Percentiles rank a stretch among this genome's conserved stretches.
Conservation (phyloP, 2,888 invertebrate genomes). For the Beris chalybata region DNA sequence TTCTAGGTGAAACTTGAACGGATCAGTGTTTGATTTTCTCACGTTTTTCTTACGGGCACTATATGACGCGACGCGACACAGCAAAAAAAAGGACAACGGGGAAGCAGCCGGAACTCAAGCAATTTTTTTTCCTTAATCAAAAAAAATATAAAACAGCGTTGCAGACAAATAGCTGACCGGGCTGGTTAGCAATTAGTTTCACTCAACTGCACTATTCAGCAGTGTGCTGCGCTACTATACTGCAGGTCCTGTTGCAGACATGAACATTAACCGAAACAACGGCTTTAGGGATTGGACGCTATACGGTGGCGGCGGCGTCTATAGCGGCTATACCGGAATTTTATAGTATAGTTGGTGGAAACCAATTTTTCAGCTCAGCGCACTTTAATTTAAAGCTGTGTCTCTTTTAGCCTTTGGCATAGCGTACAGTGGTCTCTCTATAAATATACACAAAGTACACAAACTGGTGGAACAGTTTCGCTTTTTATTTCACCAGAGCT, state of each 20-base stretch:
- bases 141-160: not conserved
- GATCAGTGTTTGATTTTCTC: not conserved
- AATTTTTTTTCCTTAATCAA: conserved; percentile 22
- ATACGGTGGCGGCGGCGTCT: conserved; percentile 33
- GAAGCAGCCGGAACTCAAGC: conserved; percentile 6
- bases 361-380: conserved; percentile 57
- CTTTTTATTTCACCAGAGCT: conserved; percentile 30
- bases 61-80: not conserved
- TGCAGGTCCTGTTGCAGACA: conserved; percentile 28
- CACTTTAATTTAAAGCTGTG: conserved; percentile 53
- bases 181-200: conserved; percentile 38
- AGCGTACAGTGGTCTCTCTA: conserved; percentile 29
- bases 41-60: not conserved
- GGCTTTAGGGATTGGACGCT: conserved; percentile 9
- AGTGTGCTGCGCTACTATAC: conserved; percentile 29
- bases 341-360: conserved; percentile 42
- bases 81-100: not conserved
- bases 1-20: not conserved
- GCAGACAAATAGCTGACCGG: conserved; percentile 32
- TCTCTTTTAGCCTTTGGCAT: conserved; percentile 32
- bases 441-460: conserved; percentile 39
- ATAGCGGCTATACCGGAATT: conserved; percentile 34
- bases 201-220: conserved; percentile 38
- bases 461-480: conserved; percentile 36
- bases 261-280: conserved; percentile 26